Percentiles rank a stretch among this genome's conserved stretches.
phyloP scores from a whole-genome alignment of 2,888 invertebrate species.

The Harpagoxenus sublaevis region DNA sequence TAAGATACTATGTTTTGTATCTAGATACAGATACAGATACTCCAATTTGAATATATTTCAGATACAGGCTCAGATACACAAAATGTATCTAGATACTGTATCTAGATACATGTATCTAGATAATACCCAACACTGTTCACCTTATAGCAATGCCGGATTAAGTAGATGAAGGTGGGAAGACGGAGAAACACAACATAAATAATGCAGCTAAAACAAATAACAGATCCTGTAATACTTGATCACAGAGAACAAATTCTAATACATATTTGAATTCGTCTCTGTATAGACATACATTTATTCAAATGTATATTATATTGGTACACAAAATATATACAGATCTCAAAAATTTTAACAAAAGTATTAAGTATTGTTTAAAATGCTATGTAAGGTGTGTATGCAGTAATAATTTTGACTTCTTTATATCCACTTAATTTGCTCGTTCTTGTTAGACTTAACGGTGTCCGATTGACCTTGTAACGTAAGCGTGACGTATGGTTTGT shows the following conservation, averaged over 20 bases:
- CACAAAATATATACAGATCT: conserved; percentile 35
- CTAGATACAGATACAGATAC: too few relatives aligned
- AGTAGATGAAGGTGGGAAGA: too few relatives aligned
- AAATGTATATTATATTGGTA: not conserved
- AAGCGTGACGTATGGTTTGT: conserved; percentile 82
- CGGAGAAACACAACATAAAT: not conserved
- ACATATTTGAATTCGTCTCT: not conserved
- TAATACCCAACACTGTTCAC: too few relatives aligned
- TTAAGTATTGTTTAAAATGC: conserved; percentile 42
- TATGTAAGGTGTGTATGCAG: not conserved
- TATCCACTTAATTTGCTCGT: conserved; percentile 83
- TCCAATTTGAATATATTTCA: too few relatives aligned
- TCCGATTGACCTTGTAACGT: conserved; percentile 76
- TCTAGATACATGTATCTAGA: too few relatives aligned
- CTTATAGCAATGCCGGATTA: too few relatives aligned
- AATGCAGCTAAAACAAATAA: not conserved
- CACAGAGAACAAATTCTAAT: not conserved
- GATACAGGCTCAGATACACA: too few relatives aligned
- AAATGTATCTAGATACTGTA: too few relatives aligned
- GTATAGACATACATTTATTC: conserved; percentile 26
- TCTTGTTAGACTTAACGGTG: conserved; percentile 70
- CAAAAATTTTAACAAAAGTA: conserved; percentile 30
- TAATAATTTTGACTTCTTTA: conserved; percentile 59
- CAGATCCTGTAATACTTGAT: not conserved
- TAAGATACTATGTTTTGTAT: too few relatives aligned